Base-by-base conservation (phyloP, 2,797 vertebrate species). In the Sebastes glaucus region DNA sequence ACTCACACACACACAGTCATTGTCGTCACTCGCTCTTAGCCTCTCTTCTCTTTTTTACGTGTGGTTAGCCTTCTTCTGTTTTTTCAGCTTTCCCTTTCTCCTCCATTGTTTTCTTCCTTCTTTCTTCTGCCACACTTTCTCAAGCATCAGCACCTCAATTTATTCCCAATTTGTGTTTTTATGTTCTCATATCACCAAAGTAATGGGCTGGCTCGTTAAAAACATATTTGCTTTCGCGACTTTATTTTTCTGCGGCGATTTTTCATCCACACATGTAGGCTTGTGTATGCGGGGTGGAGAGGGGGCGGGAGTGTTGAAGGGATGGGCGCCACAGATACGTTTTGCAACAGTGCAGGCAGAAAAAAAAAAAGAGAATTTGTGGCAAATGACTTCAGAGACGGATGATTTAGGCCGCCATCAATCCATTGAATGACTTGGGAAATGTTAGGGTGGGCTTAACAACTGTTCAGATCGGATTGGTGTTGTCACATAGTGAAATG, bases 161-260 rank as follows among this genome's bases (percentile, higher is more conserved):
- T 94, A 93, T 94, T 94, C 93, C 88, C 89, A 94, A 93, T 96
- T 96, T 95, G 88, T 94, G 78, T 89, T 94, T 91, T 90, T 87
- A 90, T 88, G 90, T 93, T 92, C 90, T 90, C 92, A 88, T 90
- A 93, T 93, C 92, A 89, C 86, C 85, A 87, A 86, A 89, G 91
- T 95, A 96, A 95, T 96, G 93, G 93, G 87, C 66, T 88, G 81
- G 80, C 94, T 96, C 94, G 82, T 96, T 96, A 95, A 95, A 96
- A 95, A 94, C 87, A 92, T 90, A 95, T 96, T 95, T 95, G 89
- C 93, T 87, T 90, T 76, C 13, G 69, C 74, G 74, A 92, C 89
- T 94, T 94, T 87, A 81, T 93, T 89, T 88, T 86, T 90, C 85
- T 67, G 83, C 83, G 11, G 84, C 84, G 59, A 93, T 93, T 93